Evolutionary conservation across 2,888 invertebrate species (phyloP), one percentile per base, ranked within the genome.

Genomic region (Thyatira batis): DNA sequence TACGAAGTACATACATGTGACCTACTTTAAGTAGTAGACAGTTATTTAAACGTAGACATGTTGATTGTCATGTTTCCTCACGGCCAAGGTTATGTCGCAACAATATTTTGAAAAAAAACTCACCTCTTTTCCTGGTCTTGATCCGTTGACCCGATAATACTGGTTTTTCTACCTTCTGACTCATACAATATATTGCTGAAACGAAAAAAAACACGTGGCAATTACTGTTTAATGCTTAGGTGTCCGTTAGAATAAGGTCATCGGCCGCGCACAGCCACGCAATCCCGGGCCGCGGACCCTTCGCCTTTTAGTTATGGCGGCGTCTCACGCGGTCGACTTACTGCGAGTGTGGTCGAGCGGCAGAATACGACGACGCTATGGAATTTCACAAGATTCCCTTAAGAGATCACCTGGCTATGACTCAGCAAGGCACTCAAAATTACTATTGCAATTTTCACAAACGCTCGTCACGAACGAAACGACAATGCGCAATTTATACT

Each of bases 91-190:
- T 46, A 60, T 52, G 50, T 58, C 55, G 45, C 52, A n/a, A 51
- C 30, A 52, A 58, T 55, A 23, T 45, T 27, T 50, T 57, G 68
- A 67, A 54, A 60, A 63, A 63, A 60, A 57, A 61, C 93, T 93
- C 93, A 98, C 98, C 98, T 98, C 98, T 98, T 97, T 98, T 98
- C 96, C 98, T 97, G 97, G 98, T 98, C 97, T 98, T 98, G 95
- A 98, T 98, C 95, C 98, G 98, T 95, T 98, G 98, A 97, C 98
- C 98, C 96, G 98, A 98, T 96, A 98, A 95, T 95, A 98, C 97
- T 96, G 98, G 98, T 97, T 98, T 98, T 98, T 98, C 98, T 95
- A 96, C 97, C 97, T 98, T 98, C 95, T 98, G 98, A 98, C 98
- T 98, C 98, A 98, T 98, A 98, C 98, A 98, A 98, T 94, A 94